These are phyloP conservation scores for Notodonta dromedarius DNA, from an alignment of 2,888 invertebrate species.

Conservation along the genomic window DNA sequence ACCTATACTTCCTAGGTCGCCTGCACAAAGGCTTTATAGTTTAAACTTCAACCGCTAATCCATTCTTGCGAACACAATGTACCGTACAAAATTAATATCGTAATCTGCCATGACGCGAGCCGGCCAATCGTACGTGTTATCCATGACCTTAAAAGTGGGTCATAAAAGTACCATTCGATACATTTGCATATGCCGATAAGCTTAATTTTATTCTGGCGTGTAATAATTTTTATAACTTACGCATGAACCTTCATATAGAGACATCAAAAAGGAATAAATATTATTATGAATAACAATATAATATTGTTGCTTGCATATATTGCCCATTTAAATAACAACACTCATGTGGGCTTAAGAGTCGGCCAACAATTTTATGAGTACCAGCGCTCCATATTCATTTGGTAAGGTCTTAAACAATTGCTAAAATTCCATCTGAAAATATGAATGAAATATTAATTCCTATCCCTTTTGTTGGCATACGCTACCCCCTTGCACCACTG, in stretches of 20 bases:
- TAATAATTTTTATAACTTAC: neutral
- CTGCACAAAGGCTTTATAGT: neutral
- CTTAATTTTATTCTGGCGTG: neutral
- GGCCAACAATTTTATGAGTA: too few relatives aligned
- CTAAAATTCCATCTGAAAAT: too few relatives aligned
- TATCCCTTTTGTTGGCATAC: too few relatives aligned
- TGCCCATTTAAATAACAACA: constrained; percentile 3
- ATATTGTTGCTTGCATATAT: neutral
- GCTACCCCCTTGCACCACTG: too few relatives aligned
- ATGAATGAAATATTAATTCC: too few relatives aligned
- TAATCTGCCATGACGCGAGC: constrained; percentile 55
- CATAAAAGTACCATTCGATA: constrained; percentile 34
- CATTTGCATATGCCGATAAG: constrained; percentile 8
- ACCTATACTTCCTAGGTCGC: neutral
- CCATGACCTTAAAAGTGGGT: constrained; percentile 71
- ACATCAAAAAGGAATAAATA: neutral
- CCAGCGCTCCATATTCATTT: neutral
- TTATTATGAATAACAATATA: neutral
- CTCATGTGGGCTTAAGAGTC: neutral
- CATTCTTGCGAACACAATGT: constrained; percentile 25
- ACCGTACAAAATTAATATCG: constrained; percentile 26
- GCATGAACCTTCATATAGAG: neutral
- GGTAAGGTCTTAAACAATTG: neutral
- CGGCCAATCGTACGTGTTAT: constrained; percentile 58
- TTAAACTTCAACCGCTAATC: constrained; percentile 9